phyloP scores from a whole-genome alignment of 2,113 vertebrate species.

The Sapajus apella region DNA sequence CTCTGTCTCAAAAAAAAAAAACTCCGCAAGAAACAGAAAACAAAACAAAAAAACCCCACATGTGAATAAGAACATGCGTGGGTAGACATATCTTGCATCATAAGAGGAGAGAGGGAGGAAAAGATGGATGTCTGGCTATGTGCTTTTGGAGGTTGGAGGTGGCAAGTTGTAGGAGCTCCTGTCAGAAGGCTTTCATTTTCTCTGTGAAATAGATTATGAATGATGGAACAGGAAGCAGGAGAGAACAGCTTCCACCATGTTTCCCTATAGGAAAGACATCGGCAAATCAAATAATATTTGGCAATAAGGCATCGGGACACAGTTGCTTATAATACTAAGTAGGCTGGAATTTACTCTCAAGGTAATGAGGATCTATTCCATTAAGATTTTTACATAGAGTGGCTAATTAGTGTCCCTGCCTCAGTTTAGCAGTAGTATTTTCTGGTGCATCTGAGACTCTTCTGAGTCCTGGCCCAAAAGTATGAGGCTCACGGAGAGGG shows the following conservation, averaged over 20 bases:
- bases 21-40: no score
- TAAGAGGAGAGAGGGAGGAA: not conserved
- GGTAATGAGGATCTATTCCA: not conserved
- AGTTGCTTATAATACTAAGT: not conserved
- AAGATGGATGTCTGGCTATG: not conserved
- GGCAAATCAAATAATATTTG: not conserved
- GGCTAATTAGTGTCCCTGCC: not conserved
- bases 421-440: not conserved
- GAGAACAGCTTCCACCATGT: not conserved
- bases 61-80: not conserved
- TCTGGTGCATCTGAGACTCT: not conserved
- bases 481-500: not conserved
- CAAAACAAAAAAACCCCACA: not conserved
- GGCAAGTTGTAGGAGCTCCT: not conserved
- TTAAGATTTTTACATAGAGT: not conserved
- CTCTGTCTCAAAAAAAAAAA: no score
- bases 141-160: not conserved
- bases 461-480: not conserved
- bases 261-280: not conserved
- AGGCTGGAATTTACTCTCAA: not conserved
- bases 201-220: not conserved
- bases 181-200: not conserved
- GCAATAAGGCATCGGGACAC: not conserved
- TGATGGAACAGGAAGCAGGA: not conserved
- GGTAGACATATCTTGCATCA: not conserved